phyloP scores from a whole-genome alignment of 2,888 invertebrate genomes.

The Ditylenchus weischeri region DNA sequence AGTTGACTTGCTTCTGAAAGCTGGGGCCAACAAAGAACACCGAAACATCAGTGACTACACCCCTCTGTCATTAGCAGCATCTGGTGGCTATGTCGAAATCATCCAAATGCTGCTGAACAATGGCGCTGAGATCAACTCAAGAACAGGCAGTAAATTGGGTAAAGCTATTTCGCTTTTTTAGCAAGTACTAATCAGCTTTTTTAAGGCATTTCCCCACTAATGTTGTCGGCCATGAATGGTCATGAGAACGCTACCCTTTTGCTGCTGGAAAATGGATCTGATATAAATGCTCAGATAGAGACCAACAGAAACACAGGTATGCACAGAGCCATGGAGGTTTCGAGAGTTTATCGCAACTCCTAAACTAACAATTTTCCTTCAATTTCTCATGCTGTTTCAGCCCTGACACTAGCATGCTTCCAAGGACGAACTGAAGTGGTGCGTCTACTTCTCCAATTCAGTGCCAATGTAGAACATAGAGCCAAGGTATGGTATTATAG shows the following conservation, averaged over 20 bases:
- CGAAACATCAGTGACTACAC: conserved; percentile 98
- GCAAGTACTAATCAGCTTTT: conserved; percentile 64
- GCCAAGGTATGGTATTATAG: conserved; percentile 71
- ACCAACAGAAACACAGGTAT: conserved; percentile 85
- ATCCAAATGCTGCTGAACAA: conserved; percentile 86
- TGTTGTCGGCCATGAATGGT: conserved; percentile 99
- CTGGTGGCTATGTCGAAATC: conserved; percentile 93
- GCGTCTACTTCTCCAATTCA: conserved; percentile 85
- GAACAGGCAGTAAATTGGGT: conserved; percentile 57
- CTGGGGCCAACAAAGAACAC: conserved; percentile 87
- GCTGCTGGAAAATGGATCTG: conserved; percentile 92
- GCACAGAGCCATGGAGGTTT: too few species aligned
- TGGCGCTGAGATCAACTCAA: conserved; percentile 95
- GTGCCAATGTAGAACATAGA: conserved; percentile 97
- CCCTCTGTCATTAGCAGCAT: conserved; percentile 94
- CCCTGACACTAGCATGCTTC: conserved; percentile 94
- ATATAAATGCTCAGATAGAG: conserved; percentile 95
- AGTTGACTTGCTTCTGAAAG: conserved; percentile 81
- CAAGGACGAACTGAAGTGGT: conserved; percentile 98
- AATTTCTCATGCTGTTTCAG: conserved; percentile 59
- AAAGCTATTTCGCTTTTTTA: conserved; percentile 11
- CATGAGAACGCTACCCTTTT: conserved; percentile 89
- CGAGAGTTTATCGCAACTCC: too few species aligned
- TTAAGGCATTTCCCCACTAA: conserved; percentile 84
- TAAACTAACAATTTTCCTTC: too few species aligned